Base-by-base conservation (phyloP, 1,140 invertebrate genomes). In the Drosophila santomea region DNA sequence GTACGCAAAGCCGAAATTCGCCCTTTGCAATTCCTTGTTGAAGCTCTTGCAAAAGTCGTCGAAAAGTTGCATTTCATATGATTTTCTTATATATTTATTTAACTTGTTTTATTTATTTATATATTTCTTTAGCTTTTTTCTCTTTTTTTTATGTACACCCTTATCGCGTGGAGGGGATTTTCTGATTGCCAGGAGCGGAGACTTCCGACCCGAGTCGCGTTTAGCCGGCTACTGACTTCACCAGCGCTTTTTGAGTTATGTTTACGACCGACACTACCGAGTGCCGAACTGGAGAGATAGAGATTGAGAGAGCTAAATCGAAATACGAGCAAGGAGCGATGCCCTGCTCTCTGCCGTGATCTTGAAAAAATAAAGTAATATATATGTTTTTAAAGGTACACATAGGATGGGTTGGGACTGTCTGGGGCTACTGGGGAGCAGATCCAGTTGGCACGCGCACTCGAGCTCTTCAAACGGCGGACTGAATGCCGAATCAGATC, bases 1-100 rank as follows among this genome's bases (percentile, higher is more conserved):
- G 59, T 77, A 85, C 28, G 84, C 63, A 44, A 91, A 91, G 28
- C 86, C 84, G 17, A 91, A 89, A 56, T 91, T 89, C 28, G 78
- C 51, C 36, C 63, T 64, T 55, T 85, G 74, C 44, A 91, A 58
- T 74, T 91, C 90, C 52, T 89, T 90, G 62, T 74, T 66, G 15
- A 91, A 57, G 32, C 61, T 68, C 15, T 83, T 88, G 20, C 69
- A 69, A 28, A 86, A 91, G 51, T 75, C 83, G 55, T 84, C 80
- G n/a, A 88, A 57, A 48, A 91, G 75, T 77, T 91, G 80, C 90
- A 72, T 72, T 58, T 74, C 61, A 67, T 52, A 54, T 66, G 84
- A 8, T 17, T 90, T 55, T 76, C 63, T 14, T 20, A 20, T 39
- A 0, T 28, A 8, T 38, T 59, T 38, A 20, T 38, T 43, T 25